These are phyloP conservation scores for Taxidea taxus DNA, from an alignment of 2,113 vertebrate species.

Conservation along the genomic window DNA sequence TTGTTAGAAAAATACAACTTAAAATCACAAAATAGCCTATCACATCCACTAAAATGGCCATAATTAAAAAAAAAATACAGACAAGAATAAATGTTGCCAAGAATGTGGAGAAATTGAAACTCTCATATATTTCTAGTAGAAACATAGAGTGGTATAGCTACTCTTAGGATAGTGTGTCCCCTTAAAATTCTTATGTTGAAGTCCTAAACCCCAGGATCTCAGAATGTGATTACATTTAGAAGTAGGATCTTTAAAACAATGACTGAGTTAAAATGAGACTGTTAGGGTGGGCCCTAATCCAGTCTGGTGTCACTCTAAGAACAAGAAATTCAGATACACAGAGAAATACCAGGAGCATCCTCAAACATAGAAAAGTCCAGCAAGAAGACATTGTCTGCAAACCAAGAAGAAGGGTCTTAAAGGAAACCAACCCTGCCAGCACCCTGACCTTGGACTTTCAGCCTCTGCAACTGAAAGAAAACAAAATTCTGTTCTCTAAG, in stretches of 20 bases:
- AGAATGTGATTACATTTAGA: background rate
- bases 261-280: background rate
- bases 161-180: background rate
- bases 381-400: background rate
- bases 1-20: background rate
- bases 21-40: background rate
- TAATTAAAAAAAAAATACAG: background rate
- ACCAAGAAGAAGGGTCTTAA: background rate
- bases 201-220: background rate
- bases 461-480: background rate
- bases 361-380: background rate
- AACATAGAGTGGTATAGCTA: background rate
- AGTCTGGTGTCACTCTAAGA: background rate
- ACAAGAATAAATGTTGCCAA: background rate
- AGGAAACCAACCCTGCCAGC: background rate
- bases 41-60: background rate
- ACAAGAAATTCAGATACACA: background rate
- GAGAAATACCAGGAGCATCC: background rate
- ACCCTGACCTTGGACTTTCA: background rate
- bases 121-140: background rate
- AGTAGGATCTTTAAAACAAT: background rate
- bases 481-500: background rate
- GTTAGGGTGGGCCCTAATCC: no score
- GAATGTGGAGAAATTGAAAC: background rate
- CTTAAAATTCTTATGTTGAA: background rate